Percentiles rank a stretch among this genome's conserved stretches.
These are phyloP conservation scores for Cheirogaleus major DNA, from an alignment of 2,797 vertebrate genomes.

Conservation along the genomic window DNA sequence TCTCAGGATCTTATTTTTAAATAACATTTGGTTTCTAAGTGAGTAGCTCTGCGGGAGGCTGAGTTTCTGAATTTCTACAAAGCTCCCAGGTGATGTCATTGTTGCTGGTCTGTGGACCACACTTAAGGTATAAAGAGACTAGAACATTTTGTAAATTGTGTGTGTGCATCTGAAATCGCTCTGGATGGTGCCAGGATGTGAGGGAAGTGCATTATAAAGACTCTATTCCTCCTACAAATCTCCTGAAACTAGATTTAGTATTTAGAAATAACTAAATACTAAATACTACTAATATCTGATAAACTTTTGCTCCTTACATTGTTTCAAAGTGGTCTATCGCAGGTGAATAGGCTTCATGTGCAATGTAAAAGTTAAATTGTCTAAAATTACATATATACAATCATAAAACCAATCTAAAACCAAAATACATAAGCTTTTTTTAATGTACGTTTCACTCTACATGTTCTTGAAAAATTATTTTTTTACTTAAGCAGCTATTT, in stretches of 20 bases:
- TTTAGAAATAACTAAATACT: background rate
- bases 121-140: background rate
- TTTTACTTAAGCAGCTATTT: background rate
- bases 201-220: background rate
- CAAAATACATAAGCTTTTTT: background rate
- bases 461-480: background rate
- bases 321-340: background rate
- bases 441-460: background rate
- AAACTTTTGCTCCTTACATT: background rate
- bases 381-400: background rate
- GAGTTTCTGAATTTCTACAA: background rate
- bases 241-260: background rate
- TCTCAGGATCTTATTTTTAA: background rate
- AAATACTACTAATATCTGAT: background rate
- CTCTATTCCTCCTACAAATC: background rate
- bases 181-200: background rate
- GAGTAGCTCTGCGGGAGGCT: background rate
- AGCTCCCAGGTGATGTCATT: background rate
- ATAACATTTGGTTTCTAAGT: background rate
- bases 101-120: background rate
- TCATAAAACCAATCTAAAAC: background rate
- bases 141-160: background rate
- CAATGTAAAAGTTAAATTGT: background rate
- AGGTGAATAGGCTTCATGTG: background rate
- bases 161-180: background rate